Percentiles rank a stretch among this genome's conserved stretches.
Conservation (phyloP, 2,797 vertebrate species). For the Chanos chanos region DNA sequence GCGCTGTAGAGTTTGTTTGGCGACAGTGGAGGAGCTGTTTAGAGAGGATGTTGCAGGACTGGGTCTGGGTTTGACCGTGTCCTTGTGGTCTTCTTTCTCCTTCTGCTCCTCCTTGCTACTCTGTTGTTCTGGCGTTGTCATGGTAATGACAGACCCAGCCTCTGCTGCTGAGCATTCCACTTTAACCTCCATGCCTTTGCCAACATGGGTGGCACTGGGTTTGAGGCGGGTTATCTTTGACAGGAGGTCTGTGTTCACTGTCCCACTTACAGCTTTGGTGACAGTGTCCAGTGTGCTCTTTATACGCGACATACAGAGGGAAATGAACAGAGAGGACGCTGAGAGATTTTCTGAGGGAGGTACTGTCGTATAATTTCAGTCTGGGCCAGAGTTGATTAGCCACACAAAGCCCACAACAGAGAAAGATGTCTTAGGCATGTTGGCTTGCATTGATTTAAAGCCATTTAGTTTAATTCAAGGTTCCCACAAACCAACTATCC, state of each 20-base stretch:
- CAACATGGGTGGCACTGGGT: conserved; percentile 56
- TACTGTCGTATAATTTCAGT: not conserved
- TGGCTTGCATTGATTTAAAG: no score
- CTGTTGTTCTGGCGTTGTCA: conserved; percentile 55
- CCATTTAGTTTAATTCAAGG: no score
- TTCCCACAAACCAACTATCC: no score
- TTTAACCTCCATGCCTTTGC: conserved; percentile 46
- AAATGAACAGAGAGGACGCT: not conserved
- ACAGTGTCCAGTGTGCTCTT: conserved; percentile 87
- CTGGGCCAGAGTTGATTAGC: not conserved
- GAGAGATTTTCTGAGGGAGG: conserved; percentile 5
- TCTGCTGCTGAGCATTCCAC: conserved; percentile 28
- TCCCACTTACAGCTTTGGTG: conserved; percentile 86
- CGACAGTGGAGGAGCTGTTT: conserved; percentile 48
- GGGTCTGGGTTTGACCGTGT: conserved; percentile 8
- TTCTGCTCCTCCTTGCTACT: conserved; percentile 26
- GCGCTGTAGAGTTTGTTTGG: conserved; percentile 68
- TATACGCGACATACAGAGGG: conserved; percentile 87
- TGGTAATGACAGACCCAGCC: conserved; percentile 12
- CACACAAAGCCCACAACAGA: not conserved
- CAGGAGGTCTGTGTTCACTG: conserved; percentile 78
- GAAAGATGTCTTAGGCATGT: no score
- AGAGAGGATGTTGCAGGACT: not conserved
- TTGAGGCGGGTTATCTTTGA: conserved; percentile 84
- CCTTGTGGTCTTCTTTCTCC: not conserved